Evolutionary conservation across 2,113 vertebrate species (phyloP), one percentile per base, ranked within the genome.

Genomic region (Struthidea cinerea): DNA sequence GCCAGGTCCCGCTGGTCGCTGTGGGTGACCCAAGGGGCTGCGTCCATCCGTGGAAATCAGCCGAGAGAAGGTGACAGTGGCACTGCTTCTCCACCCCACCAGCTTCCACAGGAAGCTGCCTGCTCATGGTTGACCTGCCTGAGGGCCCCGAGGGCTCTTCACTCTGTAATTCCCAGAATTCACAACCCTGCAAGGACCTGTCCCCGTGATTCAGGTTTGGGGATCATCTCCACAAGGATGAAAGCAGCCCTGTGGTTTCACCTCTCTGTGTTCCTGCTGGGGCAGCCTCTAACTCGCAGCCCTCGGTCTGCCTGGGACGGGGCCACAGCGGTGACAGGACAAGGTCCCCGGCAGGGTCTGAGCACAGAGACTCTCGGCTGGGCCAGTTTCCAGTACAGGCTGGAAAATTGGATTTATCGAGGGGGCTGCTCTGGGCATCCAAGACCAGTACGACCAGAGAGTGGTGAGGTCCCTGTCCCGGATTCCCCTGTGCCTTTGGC

Each of bases 121-220:
- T 87, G 70, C 76, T 80, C 23, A 17, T 21, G 24, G 30, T 0
- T 79, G 50, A 50, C 17, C 44, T 67, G 23, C 41, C 18, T 49
- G 4, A 2, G n/a, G 14, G 15, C 19, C 23, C 61, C 20, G 7
- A 24, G 47, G 16, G 20, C 28, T 26, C 37, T 71, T 37, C 64
- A 41, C 10, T 21, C 53, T 0, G 0, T 16, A 16, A 23, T 64
- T 88, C 59, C 57, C 35, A 4, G 22, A 60, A 33, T 23, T 42
- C 26, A 2, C 39, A 27, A 33, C 17, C 70, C 79, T 46, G 26
- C 33, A 67, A 49, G 69, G 63, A 35, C 10, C 17, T 6, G 6
- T 26, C 8, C 16, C 28, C 0, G 0, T 13, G n/a, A 16, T 69
- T 33, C 35, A 41, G n/a, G 9, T 37, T 52, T 60, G 55, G 33